Base-by-base conservation (phyloP, 2,888 invertebrate genomes). In the Salticus scenicus region DNA sequence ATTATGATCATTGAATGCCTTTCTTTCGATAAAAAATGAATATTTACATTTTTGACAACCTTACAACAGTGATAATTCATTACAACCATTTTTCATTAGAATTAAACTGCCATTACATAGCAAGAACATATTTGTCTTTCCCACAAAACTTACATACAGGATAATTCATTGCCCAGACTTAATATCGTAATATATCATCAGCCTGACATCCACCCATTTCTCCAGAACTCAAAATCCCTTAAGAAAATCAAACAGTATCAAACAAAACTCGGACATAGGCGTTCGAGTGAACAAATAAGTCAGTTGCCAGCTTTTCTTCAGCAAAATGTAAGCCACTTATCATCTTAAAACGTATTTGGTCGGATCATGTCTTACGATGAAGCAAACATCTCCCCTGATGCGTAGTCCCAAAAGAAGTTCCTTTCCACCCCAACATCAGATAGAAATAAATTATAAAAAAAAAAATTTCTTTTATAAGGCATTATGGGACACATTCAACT, bases 281-380 rank as follows among this genome's bases (percentile, higher is more conserved):
- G 57, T 57, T 24, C 24, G 24, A 4, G 5, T 24, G 57, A 24
- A 57, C 57, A 57, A 57, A 57, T 57, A 57, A 57, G 57, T 57
- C 57, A 57, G 57, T 57, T 57, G 57, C 24, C 24, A 47, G 17
- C 42, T 7, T 24, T 57, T 57, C 24, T 24, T 7, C 57, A 7
- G 5, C 24, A 24, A 57, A 57, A 57, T 24, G 57, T 66, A 66
- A 66, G 66, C 66, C 66, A 66, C 66, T 66, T 66, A 66, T 31
- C 66, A 30, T 30, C 66, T n/a, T 28, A 17, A 57, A 20, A 24
- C 57, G 24, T 17, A 57, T 57, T 57, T 57, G 31, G 66, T 30
- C 17, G 66, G 66, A 66, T 66, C 66, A 66, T 66, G 66, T 66
- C 66, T 66, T 66, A 66, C 66, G 66, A 66, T 17, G 30, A 2